Base-by-base conservation (phyloP, 2,797 vertebrate genomes). In the Poecilia picta region DNA sequence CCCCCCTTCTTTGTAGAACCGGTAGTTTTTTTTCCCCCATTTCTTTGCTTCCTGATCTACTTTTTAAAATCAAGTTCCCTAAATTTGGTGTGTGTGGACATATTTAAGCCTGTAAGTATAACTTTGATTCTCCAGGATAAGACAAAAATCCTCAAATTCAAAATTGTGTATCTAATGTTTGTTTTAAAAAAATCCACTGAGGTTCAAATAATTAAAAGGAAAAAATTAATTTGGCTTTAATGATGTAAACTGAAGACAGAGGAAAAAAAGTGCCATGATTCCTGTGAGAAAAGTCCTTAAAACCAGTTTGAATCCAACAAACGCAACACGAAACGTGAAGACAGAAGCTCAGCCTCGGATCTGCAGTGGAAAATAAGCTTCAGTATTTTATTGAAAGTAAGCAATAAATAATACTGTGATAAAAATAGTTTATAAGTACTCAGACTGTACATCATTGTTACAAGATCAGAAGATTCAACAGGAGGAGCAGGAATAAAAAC, bases 381-480 rank as follows among this genome's bases (percentile, higher is more conserved):
- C 97, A 97, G 97, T 96, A 98, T 96, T 98, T 98, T 99, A 98
- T 97, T 98, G 97, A 98, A 97, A 97, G 97, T 97, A 97, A 97
- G 97, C 97, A 99, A 99, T 99, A 99, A 99, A 99, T 99, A 99
- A 99, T 98, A 98, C 97, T 98, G 98, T 98, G 98, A 98, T 98
- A 98, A 99, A 98, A 99, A 99, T 95, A 98, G 97, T 97, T 97
- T 96, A 96, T 97, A 97, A 97, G 97, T 96, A 96, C 93, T 95
- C 94, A 95, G 96, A 96, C 98, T 98, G 98, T 98, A 99, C 98
- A 99, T 96, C 95, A 96, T 94, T 96, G 97, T 98, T 98, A 98
- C 96, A 97, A 94, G 95, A 96, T 96, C 92, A 94, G 90, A 92
- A 88, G 88, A 90, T 91, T 88, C 87, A 89, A 92, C 33, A 91